Conservation (phyloP, 1,140 invertebrate species). For the Melanaphis sacchari region DNA sequence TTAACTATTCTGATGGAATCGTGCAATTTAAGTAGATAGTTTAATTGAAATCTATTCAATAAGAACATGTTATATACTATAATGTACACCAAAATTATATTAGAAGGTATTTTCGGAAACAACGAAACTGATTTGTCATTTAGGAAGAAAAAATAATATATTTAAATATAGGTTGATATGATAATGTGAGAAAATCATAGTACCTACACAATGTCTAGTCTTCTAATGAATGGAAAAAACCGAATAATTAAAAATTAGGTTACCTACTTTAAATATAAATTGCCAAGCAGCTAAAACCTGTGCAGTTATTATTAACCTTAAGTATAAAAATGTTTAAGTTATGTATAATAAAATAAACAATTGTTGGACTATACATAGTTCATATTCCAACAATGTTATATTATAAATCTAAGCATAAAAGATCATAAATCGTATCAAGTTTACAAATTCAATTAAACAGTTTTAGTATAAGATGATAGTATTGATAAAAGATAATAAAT, state of each 20-base stretch:
- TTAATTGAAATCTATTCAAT: neutral
- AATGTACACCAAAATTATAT: neutral
- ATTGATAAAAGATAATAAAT: neutral
- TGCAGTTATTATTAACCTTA: neutral
- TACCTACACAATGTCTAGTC: neutral
- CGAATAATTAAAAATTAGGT: slow-evolving; percentile 23
- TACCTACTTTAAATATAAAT: neutral
- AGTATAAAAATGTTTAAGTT: neutral
- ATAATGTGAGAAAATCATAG: slow-evolving; percentile 14
- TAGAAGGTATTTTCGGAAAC: neutral
- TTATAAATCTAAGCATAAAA: neutral
- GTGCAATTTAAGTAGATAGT: neutral
- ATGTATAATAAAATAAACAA: neutral
- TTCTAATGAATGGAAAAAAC: neutral
- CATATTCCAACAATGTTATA: slow-evolving; percentile 9
- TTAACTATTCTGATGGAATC: neutral
- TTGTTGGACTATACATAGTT: neutral
- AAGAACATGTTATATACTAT: neutral
- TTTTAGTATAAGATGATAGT: neutral
- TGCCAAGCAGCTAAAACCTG: neutral
- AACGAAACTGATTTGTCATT: neutral
- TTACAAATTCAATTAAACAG: neutral
- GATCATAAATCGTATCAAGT: neutral
- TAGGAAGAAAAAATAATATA: neutral
- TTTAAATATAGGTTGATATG: neutral